Conservation (phyloP, 2,888 invertebrate species). For the Autographa gamma region DNA sequence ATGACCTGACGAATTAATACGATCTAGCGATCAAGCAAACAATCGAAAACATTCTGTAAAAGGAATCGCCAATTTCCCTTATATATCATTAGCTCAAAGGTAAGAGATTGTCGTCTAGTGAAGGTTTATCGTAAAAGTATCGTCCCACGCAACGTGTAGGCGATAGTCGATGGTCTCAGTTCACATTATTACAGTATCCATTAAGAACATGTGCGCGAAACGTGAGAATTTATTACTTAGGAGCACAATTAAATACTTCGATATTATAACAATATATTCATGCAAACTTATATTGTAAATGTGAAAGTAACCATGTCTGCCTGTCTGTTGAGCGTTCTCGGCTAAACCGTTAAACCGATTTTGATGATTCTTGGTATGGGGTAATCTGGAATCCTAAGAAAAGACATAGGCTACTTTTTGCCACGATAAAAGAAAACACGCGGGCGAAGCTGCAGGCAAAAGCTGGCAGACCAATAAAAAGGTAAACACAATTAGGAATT, state of each 20-base stretch:
- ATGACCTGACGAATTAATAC: neutral
- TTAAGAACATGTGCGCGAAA: conserved; percentile 9
- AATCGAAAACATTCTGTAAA: neutral
- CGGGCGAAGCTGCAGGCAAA: too few relatives aligned
- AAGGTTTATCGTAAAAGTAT: conserved; percentile 18
- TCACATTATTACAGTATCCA: conserved; percentile 31
- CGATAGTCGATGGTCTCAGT: conserved; percentile 22
- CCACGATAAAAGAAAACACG: too few relatives aligned
- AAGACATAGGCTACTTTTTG: too few relatives aligned
- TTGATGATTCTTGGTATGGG: too few relatives aligned
- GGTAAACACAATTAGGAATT: too few relatives aligned
- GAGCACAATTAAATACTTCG: neutral
- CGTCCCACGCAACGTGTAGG: conserved; percentile 17
- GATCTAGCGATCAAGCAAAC: neutral
- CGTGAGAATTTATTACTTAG: neutral
- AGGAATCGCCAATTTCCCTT: neutral
- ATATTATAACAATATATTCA: neutral
- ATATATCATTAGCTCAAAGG: neutral
- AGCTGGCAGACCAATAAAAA: too few relatives aligned
- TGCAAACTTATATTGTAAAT: too few relatives aligned
- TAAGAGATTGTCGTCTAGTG: conserved; percentile 1
- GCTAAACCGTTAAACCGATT: too few relatives aligned
- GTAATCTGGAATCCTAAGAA: too few relatives aligned
- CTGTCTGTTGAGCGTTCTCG: too few relatives aligned
- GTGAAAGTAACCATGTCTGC: too few relatives aligned